phyloP scores from a whole-genome alignment of 35 echinoderm and acorn worm species.

The Heliocidaris erythrogramma region DNA sequence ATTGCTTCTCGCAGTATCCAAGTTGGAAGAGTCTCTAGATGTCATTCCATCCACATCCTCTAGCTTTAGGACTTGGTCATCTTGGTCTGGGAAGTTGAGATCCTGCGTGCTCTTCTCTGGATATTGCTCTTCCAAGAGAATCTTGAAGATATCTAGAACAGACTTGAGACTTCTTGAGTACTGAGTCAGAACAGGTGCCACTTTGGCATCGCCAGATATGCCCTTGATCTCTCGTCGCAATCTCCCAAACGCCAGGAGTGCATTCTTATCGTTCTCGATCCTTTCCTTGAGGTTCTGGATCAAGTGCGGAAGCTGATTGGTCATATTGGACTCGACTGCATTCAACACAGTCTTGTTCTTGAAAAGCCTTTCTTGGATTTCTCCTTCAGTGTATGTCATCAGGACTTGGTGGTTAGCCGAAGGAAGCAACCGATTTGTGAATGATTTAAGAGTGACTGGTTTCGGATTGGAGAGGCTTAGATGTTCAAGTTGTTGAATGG shows the following conservation, averaged over 20 bases:
- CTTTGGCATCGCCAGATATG: slow-evolving; percentile 81
- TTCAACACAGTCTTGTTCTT: slow-evolving; percentile 97
- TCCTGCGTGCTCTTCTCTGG: slow-evolving; percentile 21
- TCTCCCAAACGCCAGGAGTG: slow-evolving; percentile 85
- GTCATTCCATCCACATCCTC: slow-evolving; percentile 16
- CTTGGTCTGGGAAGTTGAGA: slow-evolving; percentile 24
- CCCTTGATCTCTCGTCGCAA: slow-evolving; percentile 83
- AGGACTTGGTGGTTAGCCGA: slow-evolving; percentile 80
- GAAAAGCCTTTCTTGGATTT: slow-evolving; percentile 82
- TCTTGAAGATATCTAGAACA: slow-evolving; percentile 76
- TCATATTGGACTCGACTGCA: slow-evolving; percentile 78
- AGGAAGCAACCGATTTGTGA: slow-evolving; percentile 55
- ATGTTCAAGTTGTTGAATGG: slow-evolving; percentile 73
- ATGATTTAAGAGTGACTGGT: slow-evolving; percentile 68
- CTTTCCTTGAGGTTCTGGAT: slow-evolving; percentile 77
- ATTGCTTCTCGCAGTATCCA: not conserved
- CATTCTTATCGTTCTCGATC: slow-evolving; percentile 93
- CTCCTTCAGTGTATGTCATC: slow-evolving; percentile 74
- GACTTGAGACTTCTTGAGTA: slow-evolving; percentile 79
- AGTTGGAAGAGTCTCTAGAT: not conserved
- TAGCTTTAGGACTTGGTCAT: slow-evolving; percentile 38
- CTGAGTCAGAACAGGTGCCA: slow-evolving; percentile 85
- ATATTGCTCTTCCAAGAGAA: slow-evolving; percentile 72
- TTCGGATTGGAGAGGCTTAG: slow-evolving; percentile 75
- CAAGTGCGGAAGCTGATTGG: slow-evolving; percentile 71